Percentiles rank a stretch among this genome's conserved stretches.
Evolutionary conservation across 2,797 vertebrate genomes (phyloP).

Genomic region (Melanotaenia boesemani): DNA sequence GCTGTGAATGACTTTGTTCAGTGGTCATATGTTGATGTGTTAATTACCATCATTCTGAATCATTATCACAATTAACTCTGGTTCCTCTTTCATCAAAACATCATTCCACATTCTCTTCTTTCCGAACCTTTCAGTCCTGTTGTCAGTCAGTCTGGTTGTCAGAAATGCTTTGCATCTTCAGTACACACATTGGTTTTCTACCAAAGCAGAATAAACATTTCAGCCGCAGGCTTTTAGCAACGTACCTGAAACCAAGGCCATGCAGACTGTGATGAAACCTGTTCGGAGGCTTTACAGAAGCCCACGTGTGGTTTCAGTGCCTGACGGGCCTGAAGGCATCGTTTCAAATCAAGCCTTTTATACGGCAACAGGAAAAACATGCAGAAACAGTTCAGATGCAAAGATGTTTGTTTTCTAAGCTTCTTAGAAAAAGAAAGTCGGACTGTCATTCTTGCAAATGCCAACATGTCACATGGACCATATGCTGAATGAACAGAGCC

Average conservation of each 20-base stretch:
- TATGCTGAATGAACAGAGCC: neutral
- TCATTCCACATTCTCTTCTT: neutral
- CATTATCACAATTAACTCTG: constrained; percentile 17
- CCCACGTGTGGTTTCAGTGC: constrained; percentile 14
- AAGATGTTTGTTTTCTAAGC: neutral
- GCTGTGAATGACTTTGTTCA: constrained; percentile 1
- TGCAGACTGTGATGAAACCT: neutral
- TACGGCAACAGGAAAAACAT: neutral
- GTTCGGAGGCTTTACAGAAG: neutral
- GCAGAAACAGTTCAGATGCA: neutral
- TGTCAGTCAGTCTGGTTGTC: neutral
- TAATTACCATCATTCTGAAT: constrained; percentile 1
- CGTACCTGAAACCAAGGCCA: constrained; percentile 33
- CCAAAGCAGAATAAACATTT: constrained; percentile 19
- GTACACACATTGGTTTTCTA: neutral
- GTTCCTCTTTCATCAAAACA: constrained; percentile 20
- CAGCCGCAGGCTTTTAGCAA: constrained; percentile 19
- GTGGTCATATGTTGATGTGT: constrained; percentile 10
- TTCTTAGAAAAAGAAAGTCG: neutral
- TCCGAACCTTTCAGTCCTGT: neutral
- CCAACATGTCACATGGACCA: too few species aligned
- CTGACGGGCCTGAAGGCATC: constrained; percentile 11
- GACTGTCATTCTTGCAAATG: neutral
- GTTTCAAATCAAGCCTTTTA: constrained; percentile 13
- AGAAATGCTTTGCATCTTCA: neutral